Conservation (phyloP, 1,140 invertebrate species). For the Monochamus saltuarius region DNA sequence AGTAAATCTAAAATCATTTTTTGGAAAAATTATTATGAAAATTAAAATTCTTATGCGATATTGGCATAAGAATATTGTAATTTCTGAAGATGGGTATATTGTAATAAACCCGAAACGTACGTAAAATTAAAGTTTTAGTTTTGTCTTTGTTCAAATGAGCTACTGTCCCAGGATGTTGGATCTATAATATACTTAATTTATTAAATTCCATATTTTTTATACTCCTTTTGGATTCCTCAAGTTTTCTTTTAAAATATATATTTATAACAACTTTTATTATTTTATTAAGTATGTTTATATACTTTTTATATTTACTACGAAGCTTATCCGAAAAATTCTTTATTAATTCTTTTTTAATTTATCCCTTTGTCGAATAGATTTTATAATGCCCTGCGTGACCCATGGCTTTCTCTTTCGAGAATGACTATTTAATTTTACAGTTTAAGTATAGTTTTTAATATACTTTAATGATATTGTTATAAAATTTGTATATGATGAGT, state of each 20-base stretch:
- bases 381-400: constrained; percentile 1
- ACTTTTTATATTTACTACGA: constrained; percentile 2
- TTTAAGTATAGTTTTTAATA: neutral
- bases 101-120: too few relatives aligned
- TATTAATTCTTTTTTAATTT: constrained; percentile 5
- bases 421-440: neutral
- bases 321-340: neutral
- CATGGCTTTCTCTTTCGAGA: neutral
- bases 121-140: too few relatives aligned
- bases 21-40: too few relatives aligned
- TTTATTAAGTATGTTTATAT: constrained; percentile 8
- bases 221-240: neutral
- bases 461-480: too few relatives aligned
- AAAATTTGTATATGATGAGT: neutral
- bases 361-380: constrained; percentile 11
- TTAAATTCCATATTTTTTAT: constrained; percentile 7
- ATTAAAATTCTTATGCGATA: too few relatives aligned
- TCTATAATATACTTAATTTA: too few relatives aligned
- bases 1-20: too few relatives aligned
- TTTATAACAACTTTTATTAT: too few relatives aligned
- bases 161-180: too few relatives aligned
- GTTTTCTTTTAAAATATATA: neutral
- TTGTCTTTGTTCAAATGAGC: too few relatives aligned
- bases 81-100: too few relatives aligned
- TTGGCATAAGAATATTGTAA: too few relatives aligned